These are phyloP conservation scores for Phainopepla nitens DNA, from an alignment of 2,113 vertebrate species.

Conservation along the genomic window DNA sequence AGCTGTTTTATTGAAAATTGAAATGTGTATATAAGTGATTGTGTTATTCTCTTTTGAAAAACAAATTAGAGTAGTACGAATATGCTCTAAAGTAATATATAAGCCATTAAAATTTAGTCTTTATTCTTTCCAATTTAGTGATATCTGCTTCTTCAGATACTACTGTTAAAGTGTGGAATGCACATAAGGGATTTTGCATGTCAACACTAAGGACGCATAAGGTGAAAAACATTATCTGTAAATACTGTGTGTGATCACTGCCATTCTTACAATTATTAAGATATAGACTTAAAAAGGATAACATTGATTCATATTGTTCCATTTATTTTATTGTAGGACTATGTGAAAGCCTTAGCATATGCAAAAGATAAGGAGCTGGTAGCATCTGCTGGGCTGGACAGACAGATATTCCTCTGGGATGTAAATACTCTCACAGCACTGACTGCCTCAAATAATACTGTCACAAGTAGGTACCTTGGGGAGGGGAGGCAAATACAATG, in stretches of 20 bases:
- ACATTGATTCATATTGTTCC: background rate
- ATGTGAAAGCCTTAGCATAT: slow-evolving; percentile 97
- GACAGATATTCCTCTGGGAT: slow-evolving; percentile 99
- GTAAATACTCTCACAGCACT: slow-evolving; percentile 97
- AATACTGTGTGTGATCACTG: background rate
- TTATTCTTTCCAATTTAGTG: slow-evolving; percentile 76
- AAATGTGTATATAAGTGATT: background rate
- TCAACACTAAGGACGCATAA: slow-evolving; percentile 98
- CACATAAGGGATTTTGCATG: slow-evolving; percentile 99
- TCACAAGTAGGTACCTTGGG: slow-evolving; percentile 86
- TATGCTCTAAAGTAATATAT: background rate
- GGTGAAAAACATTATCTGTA: slow-evolving; percentile 65
- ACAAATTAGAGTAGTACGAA: background rate
- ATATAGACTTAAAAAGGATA: background rate
- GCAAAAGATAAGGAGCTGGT: slow-evolving; percentile 98
- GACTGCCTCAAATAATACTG: slow-evolving; percentile 99
- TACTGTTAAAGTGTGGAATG: slow-evolving; percentile 99
- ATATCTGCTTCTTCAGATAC: slow-evolving; percentile 98
- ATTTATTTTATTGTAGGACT: slow-evolving; percentile 79
- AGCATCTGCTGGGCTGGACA: slow-evolving; percentile 94
- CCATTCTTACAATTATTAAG: background rate
- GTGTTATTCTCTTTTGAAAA: background rate
- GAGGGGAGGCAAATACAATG: background rate
- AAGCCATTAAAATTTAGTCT: slow-evolving; percentile 2
- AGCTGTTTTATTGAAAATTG: background rate